Base-by-base conservation (phyloP, 2,888 invertebrate species). In the Morpho deidamia region DNA sequence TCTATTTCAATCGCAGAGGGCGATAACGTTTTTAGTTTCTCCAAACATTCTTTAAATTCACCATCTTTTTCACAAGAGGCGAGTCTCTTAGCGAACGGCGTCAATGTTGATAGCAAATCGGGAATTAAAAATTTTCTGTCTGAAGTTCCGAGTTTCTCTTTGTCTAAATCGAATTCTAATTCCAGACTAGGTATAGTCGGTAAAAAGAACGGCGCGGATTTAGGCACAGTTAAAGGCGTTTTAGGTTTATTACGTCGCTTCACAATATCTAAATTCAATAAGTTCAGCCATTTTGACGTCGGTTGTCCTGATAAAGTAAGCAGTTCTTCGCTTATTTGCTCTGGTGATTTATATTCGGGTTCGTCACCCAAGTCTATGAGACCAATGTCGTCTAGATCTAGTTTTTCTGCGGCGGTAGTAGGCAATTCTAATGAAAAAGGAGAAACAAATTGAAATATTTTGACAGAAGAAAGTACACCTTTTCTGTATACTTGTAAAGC, bases 121-220 rank as follows among this genome's bases (percentile, higher is more conserved):
- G 92, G 91, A 45, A 90, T 85, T 34, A 92, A 65, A 4, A 94
- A 66, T 70, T 91, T 92, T 7, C 91, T 91, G 1, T 77, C 74
- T 14, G 76, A 67, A 11, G 75, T 72, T 1, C 81, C 67, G 9
- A 72, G 76, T 33, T 84, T 81, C 0, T 82, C 78, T 52, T 90
- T 81, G 4, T 91, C 87, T 2, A 95, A 75, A 74, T 95, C 96
- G 77, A 99, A 99, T 74, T 94, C 93, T 7, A 96, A 82, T 65
- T 95, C 93, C 11, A 97, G 85, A 1, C 96, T 95, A 0, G 96
- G 92, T 53, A 98, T 91, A 0, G 98, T 98, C 0, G 99, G 98
- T 48, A 99, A 86, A 77, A 99, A 99, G 89, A 99, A 99, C 0
- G 99, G 99, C 0, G 98, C 99, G 0, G 94, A 92, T 81, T 96